These are phyloP conservation scores for Malthinus flaveolus DNA, from an alignment of 2,888 invertebrate genomes.

Conservation along the genomic window DNA sequence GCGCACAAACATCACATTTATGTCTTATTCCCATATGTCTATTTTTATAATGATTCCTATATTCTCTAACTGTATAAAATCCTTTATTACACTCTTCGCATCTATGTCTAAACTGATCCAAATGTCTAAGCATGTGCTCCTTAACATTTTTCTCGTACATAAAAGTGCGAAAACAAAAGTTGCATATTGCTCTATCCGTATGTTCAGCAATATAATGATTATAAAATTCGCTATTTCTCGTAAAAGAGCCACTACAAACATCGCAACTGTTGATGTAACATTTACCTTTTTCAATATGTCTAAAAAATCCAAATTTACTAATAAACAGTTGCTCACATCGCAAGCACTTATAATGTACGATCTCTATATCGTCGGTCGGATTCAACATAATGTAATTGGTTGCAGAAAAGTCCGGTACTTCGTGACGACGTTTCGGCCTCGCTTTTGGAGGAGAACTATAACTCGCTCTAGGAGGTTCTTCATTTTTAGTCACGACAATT, in stretches of 20 bases:
- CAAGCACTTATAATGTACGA: conserved; percentile 50
- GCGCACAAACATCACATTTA: conserved; percentile 50
- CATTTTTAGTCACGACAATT: neutral
- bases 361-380: conserved; percentile 48
- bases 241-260: conserved; percentile 47
- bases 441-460: conserved; percentile 32
- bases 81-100: conserved; percentile 54
- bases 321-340: conserved; percentile 53
- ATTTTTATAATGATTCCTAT: conserved; percentile 53
- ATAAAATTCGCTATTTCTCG: conserved; percentile 50
- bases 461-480: conserved; percentile 26
- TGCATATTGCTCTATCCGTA: conserved; percentile 51
- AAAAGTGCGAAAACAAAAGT: conserved; percentile 53
- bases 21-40: conserved; percentile 54
- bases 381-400: conserved; percentile 45
- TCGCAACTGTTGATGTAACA: conserved; percentile 53
- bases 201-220: conserved; percentile 48
- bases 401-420: conserved; percentile 51
- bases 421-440: conserved; percentile 44
- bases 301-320: conserved; percentile 50
- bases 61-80: conserved; percentile 53
- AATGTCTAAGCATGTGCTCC: conserved; percentile 52
- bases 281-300: conserved; percentile 53
- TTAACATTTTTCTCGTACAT: conserved; percentile 55
- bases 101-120: conserved; percentile 52